Base-by-base conservation (phyloP, 2,797 vertebrate species). In the Melanotaenia trifasciata region DNA sequence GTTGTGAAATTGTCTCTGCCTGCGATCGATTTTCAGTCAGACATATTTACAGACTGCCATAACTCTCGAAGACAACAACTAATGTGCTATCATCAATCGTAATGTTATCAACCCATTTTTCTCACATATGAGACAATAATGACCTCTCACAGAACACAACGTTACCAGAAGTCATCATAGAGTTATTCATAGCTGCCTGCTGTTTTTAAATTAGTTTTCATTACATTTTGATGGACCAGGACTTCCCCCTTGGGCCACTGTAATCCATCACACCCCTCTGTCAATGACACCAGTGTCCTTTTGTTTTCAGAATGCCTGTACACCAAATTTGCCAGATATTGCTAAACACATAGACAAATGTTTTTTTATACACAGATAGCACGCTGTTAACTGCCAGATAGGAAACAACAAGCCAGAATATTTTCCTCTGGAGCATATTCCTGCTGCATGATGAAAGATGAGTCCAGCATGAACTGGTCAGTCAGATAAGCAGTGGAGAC, bases 161-260 rank as follows among this genome's bases (percentile, higher is more conserved):
- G 67, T 72, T 80, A 70, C 63, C 67, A 80, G 76, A 81, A 82
- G 67, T 73, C 75, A 70, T 79, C 65, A 68, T 79, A 32, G 58
- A 79, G 78, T 85, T 87, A 90, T 90, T 87, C 81, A 82, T 81
- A 74, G 80, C 84, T 74, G 64, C 83, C 74, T 85, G 83, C 82
- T 90, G 84, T 84, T 90, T 92, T 90, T 76, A 84, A 79, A 91
- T 93, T 89, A 90, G 80, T 89, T 93, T 91, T 92, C 85, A 92
- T 91, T 89, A 91, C 77, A 85, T 84, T 89, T 86, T 90, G 90
- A 91, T 82, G 85, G 82, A 89, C 47, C 81, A 70, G 89, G 85
- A 89, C 90, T 85, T 90, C 87, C 91, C 89, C 88, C 87, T 74
- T 74, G 64, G 87, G 87, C 72, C 71, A 59, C 67, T 68, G 64